Conservation (phyloP, 2,113 vertebrate genomes). For the Mixornis gularis region DNA sequence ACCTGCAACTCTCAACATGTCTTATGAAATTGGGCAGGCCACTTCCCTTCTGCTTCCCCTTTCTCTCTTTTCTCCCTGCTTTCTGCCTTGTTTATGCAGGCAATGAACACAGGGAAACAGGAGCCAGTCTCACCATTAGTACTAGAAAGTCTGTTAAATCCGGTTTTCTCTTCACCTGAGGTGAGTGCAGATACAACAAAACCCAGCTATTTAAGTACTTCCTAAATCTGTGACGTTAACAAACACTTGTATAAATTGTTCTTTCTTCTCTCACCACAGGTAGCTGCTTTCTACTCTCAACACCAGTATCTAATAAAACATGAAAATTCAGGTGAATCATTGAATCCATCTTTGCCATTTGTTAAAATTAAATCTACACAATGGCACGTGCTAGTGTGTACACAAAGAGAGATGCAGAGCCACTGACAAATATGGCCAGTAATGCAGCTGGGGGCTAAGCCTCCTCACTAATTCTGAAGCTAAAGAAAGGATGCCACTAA, state of each 20-base stretch:
- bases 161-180: background rate
- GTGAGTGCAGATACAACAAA: background rate
- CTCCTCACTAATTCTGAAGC: background rate
- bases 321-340: background rate
- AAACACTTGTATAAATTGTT: background rate
- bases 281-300: background rate
- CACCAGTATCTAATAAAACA: background rate
- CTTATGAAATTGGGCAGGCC: background rate
- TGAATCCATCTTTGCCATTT: background rate
- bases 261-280: background rate
- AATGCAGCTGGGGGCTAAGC: background rate
- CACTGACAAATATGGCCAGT: background rate
- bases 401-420: background rate
- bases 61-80: fast-evolving
- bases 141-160: background rate
- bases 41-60: background rate
- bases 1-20: background rate
- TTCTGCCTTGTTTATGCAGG: background rate
- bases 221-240: background rate
- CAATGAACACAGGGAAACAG: background rate
- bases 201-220: background rate
- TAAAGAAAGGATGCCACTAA: background rate
- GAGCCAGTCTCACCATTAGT: background rate
- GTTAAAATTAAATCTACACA: background rate
- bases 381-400: fast-evolving